A percentile compares a stretch with the other conserved stretches of the same genome.
Conservation (phyloP, 2,888 invertebrate genomes). For the Euzophera pinguis region DNA sequence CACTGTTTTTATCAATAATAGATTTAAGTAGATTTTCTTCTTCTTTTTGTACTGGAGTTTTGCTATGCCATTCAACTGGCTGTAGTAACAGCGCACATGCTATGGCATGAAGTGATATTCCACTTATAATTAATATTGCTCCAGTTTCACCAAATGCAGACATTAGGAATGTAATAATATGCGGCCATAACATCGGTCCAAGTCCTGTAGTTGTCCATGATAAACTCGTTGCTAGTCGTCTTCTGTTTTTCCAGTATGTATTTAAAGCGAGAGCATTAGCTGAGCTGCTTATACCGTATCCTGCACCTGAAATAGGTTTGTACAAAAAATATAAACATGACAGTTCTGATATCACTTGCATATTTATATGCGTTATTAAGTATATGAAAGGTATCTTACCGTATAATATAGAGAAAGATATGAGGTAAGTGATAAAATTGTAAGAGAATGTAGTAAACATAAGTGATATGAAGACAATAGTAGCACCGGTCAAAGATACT, state of each 20-base stretch:
- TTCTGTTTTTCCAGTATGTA: conserved; percentile 85
- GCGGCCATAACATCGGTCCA: conserved; percentile 86
- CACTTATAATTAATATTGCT: conserved; percentile 83
- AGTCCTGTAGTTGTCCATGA: conserved; percentile 86
- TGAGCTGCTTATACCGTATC: conserved; percentile 83
- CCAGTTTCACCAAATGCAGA: conserved; percentile 82
- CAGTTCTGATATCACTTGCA: background rate
- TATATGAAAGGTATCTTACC: conserved; percentile 68
- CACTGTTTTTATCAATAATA: conserved; percentile 24
- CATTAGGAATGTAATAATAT: conserved; percentile 83
- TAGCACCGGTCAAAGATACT: conserved; percentile 82
- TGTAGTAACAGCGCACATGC: conserved; percentile 84
- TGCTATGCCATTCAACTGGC: conserved; percentile 87
- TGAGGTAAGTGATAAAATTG: conserved; percentile 81
- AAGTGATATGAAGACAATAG: conserved; percentile 80
- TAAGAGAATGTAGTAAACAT: conserved; percentile 81
- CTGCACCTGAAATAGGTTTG: conserved; percentile 70
- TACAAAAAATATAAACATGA: background rate
- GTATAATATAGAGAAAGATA: conserved; percentile 83
- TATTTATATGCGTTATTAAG: background rate
- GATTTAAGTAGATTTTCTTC: conserved; percentile 41
- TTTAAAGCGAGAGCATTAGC: conserved; percentile 86
- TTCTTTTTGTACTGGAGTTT: conserved; percentile 48
- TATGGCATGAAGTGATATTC: conserved; percentile 83
- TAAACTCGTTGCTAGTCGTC: conserved; percentile 85